Conservation (phyloP, 1,140 invertebrate genomes). For the Limonius californicus region DNA sequence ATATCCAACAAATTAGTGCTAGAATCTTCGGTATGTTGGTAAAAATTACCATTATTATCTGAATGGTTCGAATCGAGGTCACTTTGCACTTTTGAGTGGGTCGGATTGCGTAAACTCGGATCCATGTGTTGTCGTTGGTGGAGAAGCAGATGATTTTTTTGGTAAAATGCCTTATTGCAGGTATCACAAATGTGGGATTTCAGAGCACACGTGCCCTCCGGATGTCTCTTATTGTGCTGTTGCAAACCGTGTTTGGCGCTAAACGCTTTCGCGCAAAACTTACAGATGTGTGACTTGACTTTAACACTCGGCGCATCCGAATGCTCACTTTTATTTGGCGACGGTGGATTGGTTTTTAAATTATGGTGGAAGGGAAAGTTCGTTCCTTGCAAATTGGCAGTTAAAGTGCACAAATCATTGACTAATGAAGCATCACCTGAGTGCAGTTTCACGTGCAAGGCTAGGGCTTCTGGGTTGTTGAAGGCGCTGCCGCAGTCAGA, state of each 20-base stretch:
- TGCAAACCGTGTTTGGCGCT: conserved; percentile 76
- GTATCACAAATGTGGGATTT: conserved; percentile 77
- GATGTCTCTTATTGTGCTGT: conserved; percentile 70
- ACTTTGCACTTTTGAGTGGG: no score
- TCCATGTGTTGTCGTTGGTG: conserved; percentile 82
- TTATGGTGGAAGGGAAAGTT: no score
- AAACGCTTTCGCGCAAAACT: conserved; percentile 79
- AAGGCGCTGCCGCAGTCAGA: conserved; percentile 65
- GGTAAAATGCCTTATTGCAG: conserved; percentile 84
- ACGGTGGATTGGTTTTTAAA: no score
- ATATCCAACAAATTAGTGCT: no score
- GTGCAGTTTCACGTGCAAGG: conserved; percentile 75
- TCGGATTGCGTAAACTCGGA: conserved; percentile 23
- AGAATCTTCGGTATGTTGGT: no score
- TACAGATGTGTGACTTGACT: conserved; percentile 77
- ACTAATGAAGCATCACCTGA: conserved; percentile 78
- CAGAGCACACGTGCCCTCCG: conserved; percentile 74
- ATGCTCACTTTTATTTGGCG: no score
- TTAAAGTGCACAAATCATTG: conserved; percentile 73
- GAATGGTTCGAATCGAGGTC: no score
- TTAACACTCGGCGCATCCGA: conserved; percentile 42
- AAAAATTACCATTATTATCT: no score
- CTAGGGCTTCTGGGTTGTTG: conserved; percentile 68
- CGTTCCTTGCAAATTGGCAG: conserved; percentile 48
- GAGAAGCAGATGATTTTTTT: conserved; percentile 75